These are phyloP conservation scores for Rhynchonycteris naso DNA, from an alignment of 2,797 vertebrate genomes.

Conservation along the genomic window DNA sequence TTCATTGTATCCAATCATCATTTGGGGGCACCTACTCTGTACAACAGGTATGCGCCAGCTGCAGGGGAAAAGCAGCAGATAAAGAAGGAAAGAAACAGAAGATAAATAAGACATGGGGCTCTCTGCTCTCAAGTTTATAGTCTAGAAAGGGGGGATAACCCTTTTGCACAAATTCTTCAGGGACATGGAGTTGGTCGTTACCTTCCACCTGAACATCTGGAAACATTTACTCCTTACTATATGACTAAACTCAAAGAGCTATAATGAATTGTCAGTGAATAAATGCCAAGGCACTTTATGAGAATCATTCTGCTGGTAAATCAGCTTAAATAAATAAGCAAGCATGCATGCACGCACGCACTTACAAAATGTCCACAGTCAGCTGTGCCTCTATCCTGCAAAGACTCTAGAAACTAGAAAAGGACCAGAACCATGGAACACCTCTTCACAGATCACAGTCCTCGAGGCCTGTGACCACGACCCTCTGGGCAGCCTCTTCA, in stretches of 20 bases:
- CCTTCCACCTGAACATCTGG: neutral
- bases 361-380: neutral
- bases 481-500: neutral
- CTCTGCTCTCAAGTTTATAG: neutral
- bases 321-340: neutral
- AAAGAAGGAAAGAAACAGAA: neutral
- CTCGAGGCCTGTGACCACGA: neutral
- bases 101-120: neutral
- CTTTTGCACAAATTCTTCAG: neutral
- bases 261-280: neutral
- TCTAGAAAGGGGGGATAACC: neutral
- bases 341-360: neutral
- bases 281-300: neutral
- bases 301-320: neutral
- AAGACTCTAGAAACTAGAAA: neutral
- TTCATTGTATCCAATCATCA: neutral
- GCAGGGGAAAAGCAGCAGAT: neutral
- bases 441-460: neutral
- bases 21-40: neutral
- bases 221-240: neutral
- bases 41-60: too few species aligned
- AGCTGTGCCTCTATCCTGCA: neutral
- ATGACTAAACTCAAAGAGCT: neutral
- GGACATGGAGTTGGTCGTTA: neutral
- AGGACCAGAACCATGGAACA: neutral